phyloP scores from a whole-genome alignment of 2,113 vertebrate species.

The Sceloporus tristichus region DNA sequence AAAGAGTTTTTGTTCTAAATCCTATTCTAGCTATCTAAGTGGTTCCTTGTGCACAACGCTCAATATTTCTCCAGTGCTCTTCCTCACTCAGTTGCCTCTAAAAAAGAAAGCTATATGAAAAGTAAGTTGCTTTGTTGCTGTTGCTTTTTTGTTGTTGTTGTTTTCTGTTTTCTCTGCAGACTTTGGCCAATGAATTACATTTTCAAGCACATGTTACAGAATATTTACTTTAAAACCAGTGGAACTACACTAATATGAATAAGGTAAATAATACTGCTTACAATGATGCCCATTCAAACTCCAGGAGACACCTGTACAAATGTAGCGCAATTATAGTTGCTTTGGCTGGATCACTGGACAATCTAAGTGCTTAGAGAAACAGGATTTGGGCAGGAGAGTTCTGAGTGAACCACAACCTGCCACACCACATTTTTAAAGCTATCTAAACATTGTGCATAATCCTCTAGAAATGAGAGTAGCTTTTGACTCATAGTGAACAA shows the following conservation, averaged over 20 bases:
- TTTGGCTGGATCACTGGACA: background rate
- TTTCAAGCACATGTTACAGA: background rate
- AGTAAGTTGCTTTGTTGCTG: background rate
- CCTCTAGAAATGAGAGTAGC: background rate
- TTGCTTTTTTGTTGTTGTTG: background rate
- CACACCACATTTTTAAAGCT: background rate
- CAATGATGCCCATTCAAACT: background rate
- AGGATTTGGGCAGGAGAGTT: background rate
- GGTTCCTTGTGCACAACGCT: background rate
- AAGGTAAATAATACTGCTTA: background rate
- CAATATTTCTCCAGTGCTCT: background rate
- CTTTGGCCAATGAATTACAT: background rate
- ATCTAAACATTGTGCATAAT: background rate
- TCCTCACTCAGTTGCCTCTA: background rate
- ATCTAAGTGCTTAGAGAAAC: slow-evolving; percentile 4
- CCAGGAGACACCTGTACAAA: background rate
- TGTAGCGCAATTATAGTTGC: background rate
- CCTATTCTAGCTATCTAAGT: background rate
- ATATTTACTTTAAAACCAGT: slow-evolving; percentile 3
- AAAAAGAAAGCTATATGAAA: background rate
- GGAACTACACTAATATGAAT: background rate
- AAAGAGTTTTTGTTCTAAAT: background rate
- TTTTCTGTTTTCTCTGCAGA: background rate
- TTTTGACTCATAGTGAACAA: background rate
- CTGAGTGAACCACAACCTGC: background rate